Evolutionary conservation across 2,888 invertebrate genomes (phyloP).

Genomic region (Ferdinandea cuprea): DNA sequence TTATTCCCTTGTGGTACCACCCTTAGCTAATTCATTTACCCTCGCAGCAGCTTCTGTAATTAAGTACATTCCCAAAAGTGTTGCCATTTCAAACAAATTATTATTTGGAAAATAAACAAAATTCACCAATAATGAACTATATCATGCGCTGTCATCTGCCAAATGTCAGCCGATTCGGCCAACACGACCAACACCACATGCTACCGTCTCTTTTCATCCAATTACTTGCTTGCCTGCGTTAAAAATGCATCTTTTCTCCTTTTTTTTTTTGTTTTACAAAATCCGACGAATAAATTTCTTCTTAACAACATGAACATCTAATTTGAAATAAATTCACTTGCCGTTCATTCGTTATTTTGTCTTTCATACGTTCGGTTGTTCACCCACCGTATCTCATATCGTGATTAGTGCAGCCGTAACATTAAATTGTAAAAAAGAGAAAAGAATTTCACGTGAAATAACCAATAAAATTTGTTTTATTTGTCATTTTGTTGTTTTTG

Average conservation of each 20-base stretch:
- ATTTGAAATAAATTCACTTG: constrained; percentile 16
- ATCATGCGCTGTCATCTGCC: constrained; percentile 47
- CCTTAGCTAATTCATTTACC: no score
- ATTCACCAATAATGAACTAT: constrained; percentile 39
- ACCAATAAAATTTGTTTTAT: constrained; percentile 16
- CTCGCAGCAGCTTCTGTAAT: no score
- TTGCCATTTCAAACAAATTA: constrained; percentile 36
- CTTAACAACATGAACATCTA: background rate
- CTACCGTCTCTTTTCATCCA: constrained; percentile 29
- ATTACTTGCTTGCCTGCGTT: background rate
- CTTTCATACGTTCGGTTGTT: constrained; percentile 52
- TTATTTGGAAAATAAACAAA: background rate
- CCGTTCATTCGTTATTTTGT: constrained; percentile 60
- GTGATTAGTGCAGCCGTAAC: constrained; percentile 8
- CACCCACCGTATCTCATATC: constrained; percentile 20
- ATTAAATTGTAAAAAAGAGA: constrained; percentile 29
- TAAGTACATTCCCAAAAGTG: background rate
- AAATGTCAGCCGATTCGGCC: constrained; percentile 56
- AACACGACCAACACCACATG: background rate
- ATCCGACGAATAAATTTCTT: background rate
- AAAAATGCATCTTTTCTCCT: constrained; percentile 11
- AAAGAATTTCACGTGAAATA: constrained; percentile 43
- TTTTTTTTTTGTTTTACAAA: background rate
- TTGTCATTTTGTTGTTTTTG: constrained; percentile 32
- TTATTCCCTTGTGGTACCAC: no score